Conservation (phyloP, 1,140 invertebrate genomes). For the Coptotermes formosanus region DNA sequence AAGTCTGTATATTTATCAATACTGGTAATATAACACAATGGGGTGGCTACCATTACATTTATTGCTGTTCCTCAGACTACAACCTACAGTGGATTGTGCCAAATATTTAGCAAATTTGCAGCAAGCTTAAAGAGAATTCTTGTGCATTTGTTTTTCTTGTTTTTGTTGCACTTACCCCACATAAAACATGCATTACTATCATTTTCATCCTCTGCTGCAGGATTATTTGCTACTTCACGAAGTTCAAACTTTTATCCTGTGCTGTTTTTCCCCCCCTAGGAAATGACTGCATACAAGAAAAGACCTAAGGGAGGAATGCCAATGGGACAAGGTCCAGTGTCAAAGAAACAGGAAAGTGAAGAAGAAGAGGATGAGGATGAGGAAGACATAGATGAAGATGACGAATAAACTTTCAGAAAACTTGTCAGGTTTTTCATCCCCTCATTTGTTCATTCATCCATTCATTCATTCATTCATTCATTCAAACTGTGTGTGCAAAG, state of each 20-base stretch:
- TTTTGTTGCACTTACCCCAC: too few relatives aligned
- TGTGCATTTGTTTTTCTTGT: too few relatives aligned
- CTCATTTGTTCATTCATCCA: slow-evolving; percentile 49
- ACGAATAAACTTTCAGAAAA: slow-evolving; percentile 45
- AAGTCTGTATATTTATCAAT: too few relatives aligned
- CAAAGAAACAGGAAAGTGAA: slow-evolving; percentile 58
- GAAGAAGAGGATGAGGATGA: slow-evolving; percentile 58
- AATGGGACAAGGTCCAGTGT: slow-evolving; percentile 49
- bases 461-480: slow-evolving; percentile 56
- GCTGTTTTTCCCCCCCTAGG: slow-evolving; percentile 46
- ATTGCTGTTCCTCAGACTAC: too few relatives aligned
- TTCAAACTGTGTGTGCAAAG: slow-evolving; percentile 55
- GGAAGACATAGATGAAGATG: slow-evolving; percentile 52
- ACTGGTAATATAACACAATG: too few relatives aligned
- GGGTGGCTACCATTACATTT: too few relatives aligned
- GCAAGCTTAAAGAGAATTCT: too few relatives aligned
- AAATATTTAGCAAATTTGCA: too few relatives aligned
- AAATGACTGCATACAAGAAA: slow-evolving; percentile 81
- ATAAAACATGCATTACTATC: too few relatives aligned
- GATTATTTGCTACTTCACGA: too few relatives aligned
- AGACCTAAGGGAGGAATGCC: slow-evolving; percentile 57
- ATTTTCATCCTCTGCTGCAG: too few relatives aligned
- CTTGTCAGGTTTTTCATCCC: slow-evolving; percentile 40
- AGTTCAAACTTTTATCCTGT: not conserved
- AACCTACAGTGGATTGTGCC: too few relatives aligned